Evolutionary conservation across 2,113 vertebrate species (phyloP).

Genomic region (Todiramphus saurophagus): DNA sequence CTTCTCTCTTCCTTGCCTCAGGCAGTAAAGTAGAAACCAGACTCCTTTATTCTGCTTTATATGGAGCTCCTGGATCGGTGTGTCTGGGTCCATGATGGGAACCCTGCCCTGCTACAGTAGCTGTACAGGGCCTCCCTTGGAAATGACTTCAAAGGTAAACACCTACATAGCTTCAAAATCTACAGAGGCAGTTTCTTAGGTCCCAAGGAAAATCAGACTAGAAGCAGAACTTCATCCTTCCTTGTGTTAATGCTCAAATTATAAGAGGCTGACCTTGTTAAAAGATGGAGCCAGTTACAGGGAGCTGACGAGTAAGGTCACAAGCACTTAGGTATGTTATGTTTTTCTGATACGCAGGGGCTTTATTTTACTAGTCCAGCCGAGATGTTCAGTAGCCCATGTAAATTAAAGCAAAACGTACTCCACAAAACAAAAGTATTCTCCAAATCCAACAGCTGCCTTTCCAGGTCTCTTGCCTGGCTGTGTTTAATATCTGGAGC

Average conservation of each 20-base stretch:
- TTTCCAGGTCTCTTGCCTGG: neutral
- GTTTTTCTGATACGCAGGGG: neutral
- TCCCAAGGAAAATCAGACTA: neutral
- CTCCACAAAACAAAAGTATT: neutral
- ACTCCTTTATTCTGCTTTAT: neutral
- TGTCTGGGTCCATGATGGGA: neutral
- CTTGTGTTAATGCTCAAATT: neutral
- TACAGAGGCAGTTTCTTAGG: neutral
- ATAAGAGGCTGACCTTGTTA: neutral
- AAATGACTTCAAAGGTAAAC: neutral
- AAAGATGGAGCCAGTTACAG: neutral
- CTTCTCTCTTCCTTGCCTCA: neutral
- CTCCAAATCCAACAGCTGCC: neutral
- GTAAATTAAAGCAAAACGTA: neutral
- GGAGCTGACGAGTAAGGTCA: neutral
- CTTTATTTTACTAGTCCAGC: neutral
- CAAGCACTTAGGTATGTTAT: fast-evolving
- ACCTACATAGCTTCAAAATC: neutral
- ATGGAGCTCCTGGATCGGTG: neutral
- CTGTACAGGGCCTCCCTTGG: neutral
- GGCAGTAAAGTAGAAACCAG: neutral
- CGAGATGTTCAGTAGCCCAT: neutral
- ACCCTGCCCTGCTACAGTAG: neutral
- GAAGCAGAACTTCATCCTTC: neutral
- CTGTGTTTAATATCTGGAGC: neutral